phyloP scores from a whole-genome alignment of 2,888 invertebrate genomes.

The Cryptocephalus primarius region DNA sequence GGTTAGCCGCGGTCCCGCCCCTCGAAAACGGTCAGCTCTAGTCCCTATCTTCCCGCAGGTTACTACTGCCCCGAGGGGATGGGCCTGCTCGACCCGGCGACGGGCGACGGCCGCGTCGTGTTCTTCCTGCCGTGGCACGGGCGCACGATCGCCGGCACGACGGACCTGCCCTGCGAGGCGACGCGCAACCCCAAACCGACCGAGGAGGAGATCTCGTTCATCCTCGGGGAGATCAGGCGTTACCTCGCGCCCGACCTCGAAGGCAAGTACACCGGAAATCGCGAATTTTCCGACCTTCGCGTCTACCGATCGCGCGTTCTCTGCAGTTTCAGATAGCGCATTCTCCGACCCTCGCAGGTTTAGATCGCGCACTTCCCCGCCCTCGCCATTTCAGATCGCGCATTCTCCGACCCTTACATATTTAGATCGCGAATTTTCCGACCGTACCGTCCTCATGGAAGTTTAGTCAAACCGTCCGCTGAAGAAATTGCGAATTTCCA shows the following conservation, averaged over 20 bases:
- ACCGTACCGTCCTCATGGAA: too few species aligned
- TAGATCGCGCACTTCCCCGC: too few species aligned
- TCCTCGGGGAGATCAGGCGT: constrained; percentile 91
- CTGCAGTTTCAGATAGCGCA: too few species aligned
- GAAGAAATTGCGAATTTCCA: too few species aligned
- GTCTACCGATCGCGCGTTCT: too few species aligned
- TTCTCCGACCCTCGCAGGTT: too few species aligned
- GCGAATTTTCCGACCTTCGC: too few species aligned
- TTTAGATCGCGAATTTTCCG: too few species aligned
- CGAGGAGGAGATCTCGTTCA: constrained; percentile 97
- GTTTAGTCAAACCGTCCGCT: too few species aligned
- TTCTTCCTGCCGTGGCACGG: constrained; percentile 99
- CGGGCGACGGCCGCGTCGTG: constrained; percentile 96
- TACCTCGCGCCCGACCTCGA: constrained; percentile 94
- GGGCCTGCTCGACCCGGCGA: constrained; percentile 95
- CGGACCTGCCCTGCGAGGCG: constrained; percentile 88
- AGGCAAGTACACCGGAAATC: constrained; percentile 40
- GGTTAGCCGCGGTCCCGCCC: constrained; percentile 62
- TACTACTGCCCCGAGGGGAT: constrained; percentile 82
- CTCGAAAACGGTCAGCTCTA: too few species aligned
- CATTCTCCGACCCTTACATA: too few species aligned
- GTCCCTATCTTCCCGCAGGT: constrained; percentile 13
- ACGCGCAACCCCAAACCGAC: constrained; percentile 90
- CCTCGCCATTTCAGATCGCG: too few species aligned
- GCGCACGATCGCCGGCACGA: constrained; percentile 91